Evolutionary conservation across 1,140 invertebrate species (phyloP), one percentile per base, ranked within the genome.

Genomic region (Charaxes varanes): DNA sequence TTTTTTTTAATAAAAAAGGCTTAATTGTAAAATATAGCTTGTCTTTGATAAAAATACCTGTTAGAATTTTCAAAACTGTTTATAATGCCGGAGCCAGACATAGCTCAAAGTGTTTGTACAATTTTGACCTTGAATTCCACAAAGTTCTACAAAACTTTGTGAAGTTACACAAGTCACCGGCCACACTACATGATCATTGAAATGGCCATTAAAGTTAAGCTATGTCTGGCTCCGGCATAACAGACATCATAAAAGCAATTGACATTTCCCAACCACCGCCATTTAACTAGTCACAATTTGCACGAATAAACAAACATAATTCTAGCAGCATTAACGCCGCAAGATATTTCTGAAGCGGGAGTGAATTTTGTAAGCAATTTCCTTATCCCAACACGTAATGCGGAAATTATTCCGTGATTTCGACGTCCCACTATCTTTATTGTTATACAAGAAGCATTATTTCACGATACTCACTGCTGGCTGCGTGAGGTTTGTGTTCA

Each of bases 391-490:
- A 53, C 50, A 57, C 59, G 53, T 57, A 47, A 52, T 46, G 43
- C 48, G 59, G 48, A 65, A 60, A 62, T 57, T 54, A 57, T 56
- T 59, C 52, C 48, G 44, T 49, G 48, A 53, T 54, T 53, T 48
- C 48, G 45, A 50, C 40, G 38, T 50, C 46, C 21, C 33, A 41
- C 46, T 60, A 58, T 53, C 54, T 61, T 57, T 59, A 59, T 62
- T 60, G 53, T 60, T 65, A 53, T 50, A 50, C 53, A 59, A 55
- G 51, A 46, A 46, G 36, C 38, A 58, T 53, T 54, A 54, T 58
- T 55, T 54, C 45, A 50, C 45, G 53, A 55, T 59, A 54, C 55
- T 53, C 27, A 5, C 42, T 45, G 26, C 37, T 50, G 40, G 45
- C 41, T 41, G 28, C 11, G 32, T 41, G 41, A 48, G 43, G 19